Percentiles rank a stretch among this genome's conserved stretches.
These are phyloP conservation scores for Malacoraja senta DNA, from an alignment of 2,797 vertebrate species.

Conservation along the genomic window DNA sequence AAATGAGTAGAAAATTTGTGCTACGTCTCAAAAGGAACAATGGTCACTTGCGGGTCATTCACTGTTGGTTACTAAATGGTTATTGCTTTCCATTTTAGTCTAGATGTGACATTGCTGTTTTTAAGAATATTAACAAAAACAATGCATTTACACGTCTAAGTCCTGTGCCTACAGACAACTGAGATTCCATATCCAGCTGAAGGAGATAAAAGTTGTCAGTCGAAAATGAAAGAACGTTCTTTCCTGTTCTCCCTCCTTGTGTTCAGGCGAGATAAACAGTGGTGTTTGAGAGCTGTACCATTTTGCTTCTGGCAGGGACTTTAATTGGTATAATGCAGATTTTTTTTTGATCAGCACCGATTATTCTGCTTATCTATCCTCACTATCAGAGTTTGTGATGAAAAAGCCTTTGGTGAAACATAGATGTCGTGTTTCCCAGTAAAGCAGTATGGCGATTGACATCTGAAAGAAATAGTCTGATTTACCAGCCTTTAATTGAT, in stretches of 20 bases:
- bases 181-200: slow-evolving; percentile 39
- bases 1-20: not conserved
- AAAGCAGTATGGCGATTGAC: slow-evolving; percentile 83
- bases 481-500: slow-evolving; percentile 92
- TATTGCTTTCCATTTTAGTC: not conserved
- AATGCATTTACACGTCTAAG: slow-evolving; percentile 21
- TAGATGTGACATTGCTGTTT: slow-evolving; percentile 9
- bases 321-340: slow-evolving; percentile 99
- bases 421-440: slow-evolving; percentile 78
- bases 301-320: slow-evolving; percentile 80
- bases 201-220: slow-evolving; percentile 61
- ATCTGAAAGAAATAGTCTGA: slow-evolving; percentile 89
- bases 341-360: slow-evolving; percentile 93
- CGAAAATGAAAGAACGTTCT: slow-evolving; percentile 62
- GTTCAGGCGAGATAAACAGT: slow-evolving; percentile 83
- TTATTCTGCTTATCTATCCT: slow-evolving; percentile 92
- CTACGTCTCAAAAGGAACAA: not conserved
- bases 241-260: slow-evolving; percentile 67
- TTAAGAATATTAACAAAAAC: slow-evolving; percentile 13
- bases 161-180: slow-evolving; percentile 2
- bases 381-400: slow-evolving; percentile 96
- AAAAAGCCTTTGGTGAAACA: slow-evolving; percentile 90
- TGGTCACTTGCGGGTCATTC: slow-evolving; percentile 11
- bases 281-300: slow-evolving; percentile 64
- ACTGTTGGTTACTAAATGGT: not conserved